A percentile compares a stretch with the other conserved stretches of the same genome.
Evolutionary conservation across 2,113 vertebrate genomes (phyloP).

Genomic region (Pteruthius melanotis): DNA sequence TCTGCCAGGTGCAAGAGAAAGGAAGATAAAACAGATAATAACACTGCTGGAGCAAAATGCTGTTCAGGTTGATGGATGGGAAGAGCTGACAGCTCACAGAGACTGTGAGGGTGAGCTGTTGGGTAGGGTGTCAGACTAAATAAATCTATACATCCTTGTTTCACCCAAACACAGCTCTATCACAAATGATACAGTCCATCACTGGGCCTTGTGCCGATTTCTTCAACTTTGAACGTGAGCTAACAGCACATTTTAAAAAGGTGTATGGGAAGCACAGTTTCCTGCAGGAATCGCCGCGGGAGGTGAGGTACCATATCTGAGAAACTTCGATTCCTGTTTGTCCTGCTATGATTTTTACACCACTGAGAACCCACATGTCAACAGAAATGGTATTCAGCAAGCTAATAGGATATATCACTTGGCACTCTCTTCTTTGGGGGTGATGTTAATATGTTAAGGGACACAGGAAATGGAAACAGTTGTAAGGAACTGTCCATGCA

Average conservation of each 20-base stretch:
- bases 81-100: not conserved
- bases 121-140: conserved; percentile 11
- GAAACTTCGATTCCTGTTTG: not conserved
- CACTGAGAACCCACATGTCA: not conserved
- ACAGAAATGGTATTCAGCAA: not conserved
- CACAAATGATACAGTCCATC: not conserved
- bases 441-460: not conserved
- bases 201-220: not conserved
- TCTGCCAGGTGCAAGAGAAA: conserved; percentile 19
- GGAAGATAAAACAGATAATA: conserved; percentile 55
- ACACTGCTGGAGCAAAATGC: not conserved
- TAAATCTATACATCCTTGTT: conserved; percentile 7
- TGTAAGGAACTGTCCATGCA: not conserved
- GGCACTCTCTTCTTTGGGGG: not conserved
- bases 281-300: not conserved
- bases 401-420: not conserved
- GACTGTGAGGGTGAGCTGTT: not conserved
- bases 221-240: not conserved
- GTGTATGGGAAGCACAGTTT: not conserved
- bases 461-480: not conserved
- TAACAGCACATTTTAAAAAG: not conserved
- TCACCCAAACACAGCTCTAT: not conserved
- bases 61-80: conserved; percentile 38
- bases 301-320: not conserved
- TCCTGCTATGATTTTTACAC: not conserved